These are phyloP conservation scores for Homalodisca vitripennis DNA, from an alignment of 1,140 invertebrate genomes.

Conservation along the genomic window DNA sequence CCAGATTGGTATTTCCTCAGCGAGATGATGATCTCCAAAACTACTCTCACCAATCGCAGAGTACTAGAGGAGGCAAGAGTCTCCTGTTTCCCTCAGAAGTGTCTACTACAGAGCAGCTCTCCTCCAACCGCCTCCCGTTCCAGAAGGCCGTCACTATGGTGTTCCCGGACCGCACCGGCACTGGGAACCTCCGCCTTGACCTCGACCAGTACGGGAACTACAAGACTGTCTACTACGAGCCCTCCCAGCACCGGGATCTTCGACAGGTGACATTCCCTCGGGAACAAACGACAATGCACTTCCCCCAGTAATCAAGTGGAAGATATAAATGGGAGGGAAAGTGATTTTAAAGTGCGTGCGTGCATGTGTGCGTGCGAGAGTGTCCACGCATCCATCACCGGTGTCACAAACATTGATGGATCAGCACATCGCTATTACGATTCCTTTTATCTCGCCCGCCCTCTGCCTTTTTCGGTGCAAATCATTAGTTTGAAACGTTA, in stretches of 20 bases:
- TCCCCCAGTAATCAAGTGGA: conserved; percentile 15
- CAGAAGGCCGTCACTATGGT: conserved; percentile 32
- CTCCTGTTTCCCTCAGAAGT: conserved; percentile 30
- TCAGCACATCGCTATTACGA: background rate
- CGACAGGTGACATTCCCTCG: background rate
- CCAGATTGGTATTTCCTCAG: conserved; percentile 11
- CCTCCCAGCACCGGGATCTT: background rate
- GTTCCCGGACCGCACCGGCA: conserved; percentile 44
- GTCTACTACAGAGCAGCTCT: background rate
- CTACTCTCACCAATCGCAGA: background rate
- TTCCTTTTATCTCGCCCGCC: conserved; percentile 14
- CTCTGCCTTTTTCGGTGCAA: conserved; percentile 6
- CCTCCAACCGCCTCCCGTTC: background rate
- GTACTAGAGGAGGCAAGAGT: conserved; percentile 32
- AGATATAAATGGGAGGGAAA: conserved; percentile 18
- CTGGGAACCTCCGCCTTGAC: conserved; percentile 41
- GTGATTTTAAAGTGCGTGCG: conserved; percentile 8
- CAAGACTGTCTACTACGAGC: conserved; percentile 28
- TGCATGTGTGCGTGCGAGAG: background rate
- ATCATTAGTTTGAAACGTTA: conserved; percentile 19
- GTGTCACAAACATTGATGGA: conserved; percentile 19
- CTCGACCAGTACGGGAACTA: conserved; percentile 37
- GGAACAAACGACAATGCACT: background rate
- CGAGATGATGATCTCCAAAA: background rate
- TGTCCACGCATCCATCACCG: conserved; percentile 13